Evolutionary conservation across 2,888 invertebrate species (phyloP).

Genomic region (Calameuta pallipes): DNA sequence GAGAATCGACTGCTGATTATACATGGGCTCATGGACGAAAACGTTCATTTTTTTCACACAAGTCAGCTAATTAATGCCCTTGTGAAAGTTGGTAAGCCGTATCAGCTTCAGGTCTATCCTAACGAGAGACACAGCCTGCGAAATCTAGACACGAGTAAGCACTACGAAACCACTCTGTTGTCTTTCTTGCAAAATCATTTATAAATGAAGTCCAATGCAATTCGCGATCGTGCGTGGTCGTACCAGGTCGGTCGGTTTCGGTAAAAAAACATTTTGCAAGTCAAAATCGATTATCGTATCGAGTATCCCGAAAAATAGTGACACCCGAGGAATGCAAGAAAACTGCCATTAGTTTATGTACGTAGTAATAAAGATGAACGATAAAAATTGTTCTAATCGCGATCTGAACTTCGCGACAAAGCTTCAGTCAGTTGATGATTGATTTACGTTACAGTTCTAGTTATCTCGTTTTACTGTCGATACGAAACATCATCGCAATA

Average conservation of each 20-base stretch:
- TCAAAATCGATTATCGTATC: background rate
- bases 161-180: conserved; percentile 94
- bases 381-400: background rate
- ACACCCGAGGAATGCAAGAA: conserved; percentile 27
- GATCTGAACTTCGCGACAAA: background rate
- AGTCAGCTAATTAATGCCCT: conserved; percentile 90
- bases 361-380: conserved; percentile 29
- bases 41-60: conserved; percentile 98
- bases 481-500: conserved; percentile 2
- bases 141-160: conserved; percentile 93
- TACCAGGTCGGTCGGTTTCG: background rate
- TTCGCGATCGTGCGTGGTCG: background rate
- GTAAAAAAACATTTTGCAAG: background rate
- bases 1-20: conserved; percentile 92
- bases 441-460: background rate
- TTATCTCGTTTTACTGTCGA: background rate
- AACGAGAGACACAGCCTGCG: conserved; percentile 96
- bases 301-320: background rate
- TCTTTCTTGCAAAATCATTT: conserved; percentile 89
- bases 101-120: conserved; percentile 94
- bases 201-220: conserved; percentile 56
- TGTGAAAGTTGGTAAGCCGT: conserved; percentile 95
- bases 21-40: conserved; percentile 98
- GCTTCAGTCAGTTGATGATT: background rate
- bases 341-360: conserved; percentile 54